A percentile compares a stretch with the other conserved stretches of the same genome.
These are phyloP conservation scores for Alethe castanea DNA, from an alignment of 2,113 vertebrate genomes.

Conservation along the genomic window DNA sequence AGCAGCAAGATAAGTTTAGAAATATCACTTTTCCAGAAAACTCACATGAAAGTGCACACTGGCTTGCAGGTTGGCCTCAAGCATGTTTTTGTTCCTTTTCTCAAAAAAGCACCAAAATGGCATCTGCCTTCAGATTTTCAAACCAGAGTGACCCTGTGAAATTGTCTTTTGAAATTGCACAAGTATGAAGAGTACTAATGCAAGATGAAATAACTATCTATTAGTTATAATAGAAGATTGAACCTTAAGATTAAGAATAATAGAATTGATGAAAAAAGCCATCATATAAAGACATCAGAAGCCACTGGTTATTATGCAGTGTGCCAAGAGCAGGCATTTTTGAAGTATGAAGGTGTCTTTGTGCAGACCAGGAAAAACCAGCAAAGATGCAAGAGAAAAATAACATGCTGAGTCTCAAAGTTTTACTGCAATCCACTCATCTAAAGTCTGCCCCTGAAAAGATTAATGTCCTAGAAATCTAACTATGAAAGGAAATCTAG, in stretches of 20 bases:
- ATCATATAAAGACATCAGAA: background rate
- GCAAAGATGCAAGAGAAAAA: background rate
- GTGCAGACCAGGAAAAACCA: background rate
- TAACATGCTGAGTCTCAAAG: background rate
- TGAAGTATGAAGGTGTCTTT: background rate
- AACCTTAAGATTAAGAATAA: background rate
- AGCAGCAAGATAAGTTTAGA: background rate
- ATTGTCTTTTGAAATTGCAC: background rate
- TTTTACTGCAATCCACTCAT: background rate
- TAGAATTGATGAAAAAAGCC: background rate
- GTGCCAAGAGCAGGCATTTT: background rate
- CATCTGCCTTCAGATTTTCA: background rate
- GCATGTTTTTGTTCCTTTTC: background rate
- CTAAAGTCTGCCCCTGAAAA: background rate
- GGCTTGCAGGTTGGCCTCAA: background rate
- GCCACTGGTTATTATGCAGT: background rate
- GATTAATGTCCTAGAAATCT: background rate
- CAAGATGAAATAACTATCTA: background rate
- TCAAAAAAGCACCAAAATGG: background rate
- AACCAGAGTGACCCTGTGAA: background rate
- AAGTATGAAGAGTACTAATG: background rate
- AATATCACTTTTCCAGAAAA: background rate
- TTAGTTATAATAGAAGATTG: background rate
- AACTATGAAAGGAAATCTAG: background rate
- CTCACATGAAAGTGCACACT: background rate